Evolutionary conservation across 2,113 vertebrate species (phyloP).

Genomic region (Oxygymnocypris stewartii): DNA sequence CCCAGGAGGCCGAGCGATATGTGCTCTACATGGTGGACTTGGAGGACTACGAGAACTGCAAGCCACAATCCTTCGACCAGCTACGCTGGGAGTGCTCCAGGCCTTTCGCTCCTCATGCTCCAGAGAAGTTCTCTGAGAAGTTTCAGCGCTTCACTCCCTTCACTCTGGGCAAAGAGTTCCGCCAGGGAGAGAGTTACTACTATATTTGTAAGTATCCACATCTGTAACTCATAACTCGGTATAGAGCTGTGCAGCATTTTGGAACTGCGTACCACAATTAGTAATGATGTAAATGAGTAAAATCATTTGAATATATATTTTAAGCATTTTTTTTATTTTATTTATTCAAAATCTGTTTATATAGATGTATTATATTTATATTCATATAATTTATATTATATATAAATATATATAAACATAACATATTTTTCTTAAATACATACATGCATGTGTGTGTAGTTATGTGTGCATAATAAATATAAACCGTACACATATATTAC

Average conservation of each 20-base stretch:
- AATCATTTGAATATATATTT: no score
- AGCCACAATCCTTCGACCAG: conserved; percentile 86
- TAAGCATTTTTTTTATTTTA: no score
- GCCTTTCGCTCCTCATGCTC: conserved; percentile 83
- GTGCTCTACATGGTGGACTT: conserved; percentile 90
- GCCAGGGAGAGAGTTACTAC: conserved; percentile 90
- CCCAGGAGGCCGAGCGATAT: conserved; percentile 83
- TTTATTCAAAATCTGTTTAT: neutral
- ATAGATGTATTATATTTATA: no score
- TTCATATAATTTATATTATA: no score
- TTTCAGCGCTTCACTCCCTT: conserved; percentile 95
- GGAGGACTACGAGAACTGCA: conserved; percentile 83
- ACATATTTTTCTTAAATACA: no score
- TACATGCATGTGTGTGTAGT: no score
- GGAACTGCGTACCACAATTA: neutral
- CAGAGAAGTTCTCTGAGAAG: conserved; percentile 92
- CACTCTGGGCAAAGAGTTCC: conserved; percentile 91
- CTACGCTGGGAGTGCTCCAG: conserved; percentile 91
- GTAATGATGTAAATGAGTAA: neutral
- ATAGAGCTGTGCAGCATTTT: neutral
- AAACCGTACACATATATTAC: no score
- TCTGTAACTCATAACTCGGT: neutral
- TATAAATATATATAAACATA: no score
- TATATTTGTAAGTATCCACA: conserved; percentile 89
- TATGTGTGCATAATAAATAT: no score